Evolutionary conservation across 35 echinoderm and acorn worm species (phyloP), one percentile per base, ranked within the genome.

Genomic region (Ophioderma brevispina): DNA sequence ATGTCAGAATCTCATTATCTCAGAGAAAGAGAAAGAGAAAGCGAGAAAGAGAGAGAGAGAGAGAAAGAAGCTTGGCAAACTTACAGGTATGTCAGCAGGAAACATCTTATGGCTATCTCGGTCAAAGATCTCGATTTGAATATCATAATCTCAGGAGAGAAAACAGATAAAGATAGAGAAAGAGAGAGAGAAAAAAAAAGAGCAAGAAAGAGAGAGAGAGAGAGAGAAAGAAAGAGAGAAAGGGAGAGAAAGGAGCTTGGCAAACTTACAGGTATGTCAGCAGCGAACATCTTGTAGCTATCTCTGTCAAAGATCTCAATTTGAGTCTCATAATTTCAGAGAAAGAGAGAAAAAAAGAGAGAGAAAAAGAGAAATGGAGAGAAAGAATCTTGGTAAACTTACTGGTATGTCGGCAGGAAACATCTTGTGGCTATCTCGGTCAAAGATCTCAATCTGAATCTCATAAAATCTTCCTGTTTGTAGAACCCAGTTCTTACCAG

Each of bases 351-450:
- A n/a, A n/a, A n/a, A n/a, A n/a, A n/a, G n/a, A n/a, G n/a, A n/a
- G n/a, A n/a, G n/a, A n/a, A n/a, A n/a, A n/a, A n/a, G n/a, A n/a
- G n/a, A n/a, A n/a, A n/a, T n/a, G n/a, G n/a, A n/a, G n/a, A n/a
- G n/a, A n/a, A n/a, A n/a, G n/a, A n/a, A n/a, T n/a, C n/a, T n/a
- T n/a, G n/a, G n/a, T n/a, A 46, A 15, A 87, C 94, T 95, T 55
- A 95, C 94, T 13, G 94, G 94, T 94, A 98, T 91, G 63, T 98
- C 92, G 25, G 96, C 89, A 19, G 96, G 96, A 35, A 94, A 94
- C 85, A 98, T 98, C 86, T 94, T 98, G 77, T 98, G 85, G 37
- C 96, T 98, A 79, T 98, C 89, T 32, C 92, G 82, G 81, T 98
- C 96, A 82, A 94, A 98, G 23, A 98, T 90, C 37, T 98, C 96